These are phyloP conservation scores for Molossus molossus DNA, from an alignment of 2,797 vertebrate species.

Conservation along the genomic window DNA sequence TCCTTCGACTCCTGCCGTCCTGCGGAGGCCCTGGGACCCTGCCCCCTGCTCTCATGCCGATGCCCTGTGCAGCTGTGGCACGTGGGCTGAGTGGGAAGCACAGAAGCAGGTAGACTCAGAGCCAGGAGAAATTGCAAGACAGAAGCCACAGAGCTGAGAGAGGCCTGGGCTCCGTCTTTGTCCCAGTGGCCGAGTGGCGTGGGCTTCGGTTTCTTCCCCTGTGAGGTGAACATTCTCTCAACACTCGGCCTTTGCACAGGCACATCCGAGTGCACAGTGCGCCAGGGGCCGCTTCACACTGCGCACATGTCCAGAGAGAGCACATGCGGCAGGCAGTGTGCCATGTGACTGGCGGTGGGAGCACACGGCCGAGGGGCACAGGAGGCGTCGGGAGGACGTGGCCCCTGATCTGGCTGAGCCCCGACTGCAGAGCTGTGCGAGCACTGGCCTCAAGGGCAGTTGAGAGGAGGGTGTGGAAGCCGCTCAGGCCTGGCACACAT, in stretches of 20 bases:
- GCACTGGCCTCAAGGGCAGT: too few relatives aligned
- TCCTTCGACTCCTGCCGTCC: not conserved
- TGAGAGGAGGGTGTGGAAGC: too few relatives aligned
- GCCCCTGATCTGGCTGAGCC: too few relatives aligned
- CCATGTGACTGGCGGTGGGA: too few relatives aligned
- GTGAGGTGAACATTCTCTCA: not conserved
- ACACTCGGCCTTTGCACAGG: too few relatives aligned
- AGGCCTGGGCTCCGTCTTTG: not conserved
- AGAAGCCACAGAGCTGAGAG: not conserved
- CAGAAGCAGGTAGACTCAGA: not conserved
- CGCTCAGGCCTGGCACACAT: too few relatives aligned
- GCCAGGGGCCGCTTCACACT: not conserved
- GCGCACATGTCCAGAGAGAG: too few relatives aligned
- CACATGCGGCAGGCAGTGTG: too few relatives aligned
- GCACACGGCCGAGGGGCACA: too few relatives aligned
- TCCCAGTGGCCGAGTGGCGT: not conserved
- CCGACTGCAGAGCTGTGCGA: too few relatives aligned
- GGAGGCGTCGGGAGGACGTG: too few relatives aligned
- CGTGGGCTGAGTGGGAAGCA: accelerated
- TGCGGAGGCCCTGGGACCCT: not conserved
- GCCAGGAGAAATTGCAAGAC: not conserved
- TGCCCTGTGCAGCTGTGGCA: accelerated
- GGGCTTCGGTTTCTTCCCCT: not conserved
- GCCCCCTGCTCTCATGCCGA: accelerated
- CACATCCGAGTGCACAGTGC: accelerated